Evolutionary conservation across 23 tunicate species (phyloP).

Genomic region (Ascidia mentula): DNA sequence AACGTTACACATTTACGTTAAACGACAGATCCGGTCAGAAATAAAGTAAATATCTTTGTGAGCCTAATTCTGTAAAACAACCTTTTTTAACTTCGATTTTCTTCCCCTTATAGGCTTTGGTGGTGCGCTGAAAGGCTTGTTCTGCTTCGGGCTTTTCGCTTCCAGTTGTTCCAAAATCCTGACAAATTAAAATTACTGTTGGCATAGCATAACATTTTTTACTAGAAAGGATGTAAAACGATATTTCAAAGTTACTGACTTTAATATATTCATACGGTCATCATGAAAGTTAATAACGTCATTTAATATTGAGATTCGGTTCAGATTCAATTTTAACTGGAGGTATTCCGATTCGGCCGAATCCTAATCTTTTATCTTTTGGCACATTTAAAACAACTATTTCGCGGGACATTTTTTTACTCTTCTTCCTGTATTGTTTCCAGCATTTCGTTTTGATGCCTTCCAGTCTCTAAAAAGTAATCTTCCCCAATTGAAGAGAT

Average conservation of each 20-base stretch:
- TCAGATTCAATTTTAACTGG: no score
- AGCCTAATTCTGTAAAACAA: background rate
- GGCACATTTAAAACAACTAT: no score
- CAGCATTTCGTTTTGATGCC: conserved; percentile 40
- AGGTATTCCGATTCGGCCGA: no score
- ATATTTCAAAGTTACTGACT: no score
- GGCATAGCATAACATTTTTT: no score
- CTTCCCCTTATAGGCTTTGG: background rate
- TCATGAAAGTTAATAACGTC: no score
- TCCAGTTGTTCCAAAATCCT: background rate
- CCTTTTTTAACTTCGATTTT: background rate
- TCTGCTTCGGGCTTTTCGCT: background rate
- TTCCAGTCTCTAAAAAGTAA: conserved; percentile 45
- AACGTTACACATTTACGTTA: no score
- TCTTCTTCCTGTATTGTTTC: conserved; percentile 82
- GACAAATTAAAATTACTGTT: background rate
- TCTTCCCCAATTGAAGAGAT: conserved; percentile 38
- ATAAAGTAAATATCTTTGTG: background rate
- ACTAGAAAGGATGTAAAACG: no score
- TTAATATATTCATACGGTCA: no score
- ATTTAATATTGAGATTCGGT: no score
- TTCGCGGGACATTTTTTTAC: background rate
- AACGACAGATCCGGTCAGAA: background rate
- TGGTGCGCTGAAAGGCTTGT: background rate
- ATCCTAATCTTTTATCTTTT: no score